phyloP scores from a whole-genome alignment of 2,888 invertebrate genomes.

The Cacoxenus indagator region DNA sequence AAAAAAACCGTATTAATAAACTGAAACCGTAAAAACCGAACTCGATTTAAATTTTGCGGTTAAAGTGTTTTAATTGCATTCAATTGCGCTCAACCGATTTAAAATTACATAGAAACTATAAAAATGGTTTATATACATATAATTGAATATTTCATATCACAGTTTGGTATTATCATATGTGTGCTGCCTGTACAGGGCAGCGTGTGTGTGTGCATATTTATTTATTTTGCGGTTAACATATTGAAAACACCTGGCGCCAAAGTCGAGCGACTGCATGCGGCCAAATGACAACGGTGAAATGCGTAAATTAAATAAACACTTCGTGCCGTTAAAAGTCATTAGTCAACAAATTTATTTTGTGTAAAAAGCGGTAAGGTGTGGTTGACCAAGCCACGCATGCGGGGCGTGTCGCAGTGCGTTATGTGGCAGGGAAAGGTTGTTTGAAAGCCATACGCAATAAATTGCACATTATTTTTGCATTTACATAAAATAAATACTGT shows the following conservation, averaged over 20 bases:
- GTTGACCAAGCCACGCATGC: background rate
- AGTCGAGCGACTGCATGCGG: background rate
- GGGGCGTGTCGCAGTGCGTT: background rate
- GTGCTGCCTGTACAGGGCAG: background rate
- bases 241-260: slow-evolving; percentile 20
- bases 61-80: slow-evolving; percentile 17
- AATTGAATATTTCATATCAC: background rate
- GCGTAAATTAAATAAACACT: slow-evolving; percentile 23
- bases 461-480: slow-evolving; percentile 14
- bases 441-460: background rate
- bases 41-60: slow-evolving; percentile 16
- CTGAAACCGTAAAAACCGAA: slow-evolving; percentile 3
- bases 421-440: background rate
- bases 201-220: background rate
- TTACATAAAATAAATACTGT: slow-evolving; percentile 11
- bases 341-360: slow-evolving; percentile 19
- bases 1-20: background rate
- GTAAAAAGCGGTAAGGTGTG: background rate
- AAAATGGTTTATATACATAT: background rate
- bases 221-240: slow-evolving; percentile 19
- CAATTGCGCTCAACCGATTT: slow-evolving; percentile 1
- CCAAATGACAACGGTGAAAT: background rate
- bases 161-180: background rate
- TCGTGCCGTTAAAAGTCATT: slow-evolving; percentile 18
- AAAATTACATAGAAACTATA: background rate